These are phyloP conservation scores for Epistrophella euchroma DNA, from an alignment of 2,888 invertebrate species.

Conservation along the genomic window DNA sequence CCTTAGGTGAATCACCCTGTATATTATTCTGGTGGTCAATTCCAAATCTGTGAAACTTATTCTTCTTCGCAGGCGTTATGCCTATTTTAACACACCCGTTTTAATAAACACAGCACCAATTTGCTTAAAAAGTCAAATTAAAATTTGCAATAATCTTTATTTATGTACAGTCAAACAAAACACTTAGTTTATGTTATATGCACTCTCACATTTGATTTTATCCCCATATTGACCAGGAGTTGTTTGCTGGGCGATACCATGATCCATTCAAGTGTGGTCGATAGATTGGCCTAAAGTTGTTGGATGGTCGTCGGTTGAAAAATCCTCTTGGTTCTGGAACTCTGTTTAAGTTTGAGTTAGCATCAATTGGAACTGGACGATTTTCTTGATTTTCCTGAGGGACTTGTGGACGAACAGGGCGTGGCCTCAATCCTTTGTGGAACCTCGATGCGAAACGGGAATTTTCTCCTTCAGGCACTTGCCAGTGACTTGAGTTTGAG, in stretches of 20 bases:
- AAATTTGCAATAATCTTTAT: neutral
- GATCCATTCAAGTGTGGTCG: slow-evolving; percentile 30
- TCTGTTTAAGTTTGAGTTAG: neutral
- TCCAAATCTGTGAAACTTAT: too few relatives aligned
- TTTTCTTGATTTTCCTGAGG: neutral
- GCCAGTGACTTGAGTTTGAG: slow-evolving; percentile 8
- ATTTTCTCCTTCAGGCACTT: neutral
- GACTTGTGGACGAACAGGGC: too few relatives aligned
- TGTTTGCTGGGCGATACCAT: slow-evolving; percentile 22
- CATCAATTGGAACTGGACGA: neutral
- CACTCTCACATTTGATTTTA: neutral
- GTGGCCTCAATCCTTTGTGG: neutral
- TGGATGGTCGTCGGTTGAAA: slow-evolving; percentile 14
- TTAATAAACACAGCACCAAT: too few relatives aligned
- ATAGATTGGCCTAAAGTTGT: slow-evolving; percentile 31
- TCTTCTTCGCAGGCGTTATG: too few relatives aligned
- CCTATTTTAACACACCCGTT: too few relatives aligned
- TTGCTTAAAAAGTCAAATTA: neutral
- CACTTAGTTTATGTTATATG: neutral
- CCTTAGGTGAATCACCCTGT: too few relatives aligned
- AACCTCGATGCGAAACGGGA: neutral
- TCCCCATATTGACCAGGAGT: slow-evolving; percentile 15
- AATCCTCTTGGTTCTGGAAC: neutral
- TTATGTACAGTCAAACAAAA: neutral
- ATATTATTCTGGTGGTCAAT: too few relatives aligned